These are phyloP conservation scores for Ganaspis sp. DNA, from an alignment of 1,140 invertebrate species.

Conservation along the genomic window DNA sequence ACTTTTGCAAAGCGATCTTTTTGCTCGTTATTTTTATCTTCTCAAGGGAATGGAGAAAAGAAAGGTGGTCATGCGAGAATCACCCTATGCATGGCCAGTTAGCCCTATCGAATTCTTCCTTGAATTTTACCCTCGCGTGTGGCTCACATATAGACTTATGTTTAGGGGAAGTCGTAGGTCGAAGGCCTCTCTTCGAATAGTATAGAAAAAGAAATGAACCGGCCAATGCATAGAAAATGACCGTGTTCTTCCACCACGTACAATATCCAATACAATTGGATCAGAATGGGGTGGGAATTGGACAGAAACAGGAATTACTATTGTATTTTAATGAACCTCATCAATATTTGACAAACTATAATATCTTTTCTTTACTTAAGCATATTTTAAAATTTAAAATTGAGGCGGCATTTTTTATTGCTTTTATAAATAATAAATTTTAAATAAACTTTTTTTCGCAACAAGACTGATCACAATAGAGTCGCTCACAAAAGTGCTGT, in stretches of 20 bases:
- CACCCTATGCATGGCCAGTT: background rate
- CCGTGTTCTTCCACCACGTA: constrained; percentile 26
- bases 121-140: constrained; percentile 21
- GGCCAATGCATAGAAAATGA: constrained; percentile 63
- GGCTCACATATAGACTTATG: background rate
- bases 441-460: too few species aligned
- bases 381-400: too few species aligned
- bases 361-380: background rate
- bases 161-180: constrained; percentile 10
- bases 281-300: constrained; percentile 28
- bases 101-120: constrained; percentile 19
- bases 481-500: too few species aligned
- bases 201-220: constrained; percentile 41
- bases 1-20: background rate
- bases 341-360: constrained; percentile 49
- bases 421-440: too few species aligned
- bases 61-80: background rate
- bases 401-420: too few species aligned
- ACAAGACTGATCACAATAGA: too few species aligned
- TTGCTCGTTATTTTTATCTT: background rate
- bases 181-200: constrained; percentile 26
- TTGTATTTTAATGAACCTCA: constrained; percentile 56
- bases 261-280: constrained; percentile 43
- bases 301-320: constrained; percentile 42
- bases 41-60: background rate